phyloP scores from a whole-genome alignment of 2,113 vertebrate genomes.

The Pitta sordida region DNA sequence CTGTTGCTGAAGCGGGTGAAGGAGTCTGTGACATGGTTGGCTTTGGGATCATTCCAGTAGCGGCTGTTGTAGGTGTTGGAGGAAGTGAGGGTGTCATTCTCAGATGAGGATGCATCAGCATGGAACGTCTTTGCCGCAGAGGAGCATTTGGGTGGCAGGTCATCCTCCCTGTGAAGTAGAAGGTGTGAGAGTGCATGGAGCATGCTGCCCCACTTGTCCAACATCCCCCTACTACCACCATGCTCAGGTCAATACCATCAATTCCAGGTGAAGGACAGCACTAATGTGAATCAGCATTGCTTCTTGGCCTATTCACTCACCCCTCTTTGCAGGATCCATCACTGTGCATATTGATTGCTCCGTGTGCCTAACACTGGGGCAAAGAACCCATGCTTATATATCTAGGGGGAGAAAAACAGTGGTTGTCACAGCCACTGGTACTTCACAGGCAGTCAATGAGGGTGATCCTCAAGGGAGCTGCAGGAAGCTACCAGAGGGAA shows the following conservation, averaged over 20 bases:
- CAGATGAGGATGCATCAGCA: constrained; percentile 89
- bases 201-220: not conserved
- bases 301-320: not conserved
- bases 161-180: constrained; percentile 85
- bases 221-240: no score
- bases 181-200: not conserved
- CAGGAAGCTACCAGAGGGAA: not conserved
- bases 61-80: constrained; percentile 96
- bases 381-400: accelerated
- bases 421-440: not conserved
- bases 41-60: constrained; percentile 92
- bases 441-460: not conserved
- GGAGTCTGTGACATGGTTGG: constrained; percentile 85
- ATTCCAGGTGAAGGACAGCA: not conserved
- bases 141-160: constrained; percentile 93
- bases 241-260: not conserved
- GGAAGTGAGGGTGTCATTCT: constrained; percentile 95
- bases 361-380: not conserved
- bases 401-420: not conserved
- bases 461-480: not conserved
- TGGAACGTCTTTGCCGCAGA: constrained; percentile 91
- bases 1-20: constrained; percentile 87
- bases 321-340: not conserved
- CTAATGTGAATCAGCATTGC: not conserved
- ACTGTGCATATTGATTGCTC: not conserved